These are phyloP conservation scores for Paraescarpia echinospica DNA, from an alignment of 1,140 invertebrate genomes.

Conservation along the genomic window DNA sequence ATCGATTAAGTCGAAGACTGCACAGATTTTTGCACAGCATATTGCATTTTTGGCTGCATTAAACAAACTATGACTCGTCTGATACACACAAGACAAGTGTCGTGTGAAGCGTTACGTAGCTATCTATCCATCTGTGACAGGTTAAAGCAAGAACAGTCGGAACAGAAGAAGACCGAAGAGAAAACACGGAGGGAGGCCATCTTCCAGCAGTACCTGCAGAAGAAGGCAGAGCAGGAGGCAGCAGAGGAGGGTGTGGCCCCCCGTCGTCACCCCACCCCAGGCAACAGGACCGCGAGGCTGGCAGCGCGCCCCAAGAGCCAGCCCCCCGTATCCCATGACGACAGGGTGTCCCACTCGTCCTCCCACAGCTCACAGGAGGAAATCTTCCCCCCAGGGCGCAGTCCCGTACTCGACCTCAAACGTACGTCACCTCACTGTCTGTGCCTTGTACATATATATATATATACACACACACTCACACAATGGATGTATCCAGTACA, in stretches of 20 bases:
- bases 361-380: background rate
- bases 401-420: background rate
- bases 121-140: conserved; percentile 41
- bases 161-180: conserved; percentile 88
- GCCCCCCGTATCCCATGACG: conserved; percentile 1
- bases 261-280: background rate
- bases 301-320: conserved; percentile 20
- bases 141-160: conserved; percentile 79
- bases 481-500: too few species aligned
- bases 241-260: conserved; percentile 8
- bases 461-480: too few species aligned
- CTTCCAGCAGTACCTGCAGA: conserved; percentile 90
- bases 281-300: background rate
- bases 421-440: background rate
- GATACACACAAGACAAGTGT: too few species aligned
- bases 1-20: too few species aligned
- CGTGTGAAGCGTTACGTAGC: background rate
- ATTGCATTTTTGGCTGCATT: too few species aligned
- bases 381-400: background rate
- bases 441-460: background rate
- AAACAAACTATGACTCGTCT: too few species aligned
- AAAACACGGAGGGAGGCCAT: conserved; percentile 81
- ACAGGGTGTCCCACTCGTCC: background rate
- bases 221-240: conserved; percentile 73
- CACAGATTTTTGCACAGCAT: too few species aligned